Evolutionary conservation across 2,888 invertebrate genomes (phyloP).

Genomic region (Eretmocerus hayati): DNA sequence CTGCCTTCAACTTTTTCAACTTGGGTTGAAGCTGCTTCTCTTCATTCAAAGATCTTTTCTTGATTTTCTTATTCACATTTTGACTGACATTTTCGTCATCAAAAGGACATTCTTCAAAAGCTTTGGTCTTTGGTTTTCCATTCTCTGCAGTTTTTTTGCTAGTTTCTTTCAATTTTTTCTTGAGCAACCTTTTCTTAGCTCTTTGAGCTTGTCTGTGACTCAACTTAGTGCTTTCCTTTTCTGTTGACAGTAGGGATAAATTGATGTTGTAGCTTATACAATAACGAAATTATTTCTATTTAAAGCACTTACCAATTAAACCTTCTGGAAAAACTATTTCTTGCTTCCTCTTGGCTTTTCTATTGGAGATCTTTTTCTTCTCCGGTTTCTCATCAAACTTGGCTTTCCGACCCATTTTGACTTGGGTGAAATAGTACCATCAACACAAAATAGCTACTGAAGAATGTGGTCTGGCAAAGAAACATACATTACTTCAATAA

Average conservation of each 20-base stretch:
- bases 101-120: slow-evolving; percentile 9
- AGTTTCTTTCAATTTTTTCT: slow-evolving; percentile 27
- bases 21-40: slow-evolving; percentile 12
- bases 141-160: slow-evolving; percentile 18
- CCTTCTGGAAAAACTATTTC: slow-evolving; percentile 66
- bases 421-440: no score
- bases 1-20: slow-evolving; percentile 19
- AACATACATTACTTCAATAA: no score
- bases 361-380: slow-evolving; percentile 83
- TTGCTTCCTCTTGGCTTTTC: slow-evolving; percentile 68
- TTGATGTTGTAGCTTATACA: slow-evolving; percentile 8
- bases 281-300: neutral
- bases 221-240: slow-evolving; percentile 51
- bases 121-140: slow-evolving; percentile 10
- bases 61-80: slow-evolving; percentile 5
- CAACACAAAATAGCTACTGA: no score
- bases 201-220: slow-evolving; percentile 67
- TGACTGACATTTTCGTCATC: slow-evolving; percentile 4
- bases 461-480: no score
- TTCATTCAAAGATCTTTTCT: slow-evolving; percentile 9
- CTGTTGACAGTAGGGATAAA: no score
- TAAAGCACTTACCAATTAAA: slow-evolving; percentile 44
- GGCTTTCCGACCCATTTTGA: slow-evolving; percentile 80
- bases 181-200: slow-evolving; percentile 52
- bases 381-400: slow-evolving; percentile 65